These are phyloP conservation scores for Serinus canaria DNA, from an alignment of 2,113 vertebrate genomes.

Conservation along the genomic window DNA sequence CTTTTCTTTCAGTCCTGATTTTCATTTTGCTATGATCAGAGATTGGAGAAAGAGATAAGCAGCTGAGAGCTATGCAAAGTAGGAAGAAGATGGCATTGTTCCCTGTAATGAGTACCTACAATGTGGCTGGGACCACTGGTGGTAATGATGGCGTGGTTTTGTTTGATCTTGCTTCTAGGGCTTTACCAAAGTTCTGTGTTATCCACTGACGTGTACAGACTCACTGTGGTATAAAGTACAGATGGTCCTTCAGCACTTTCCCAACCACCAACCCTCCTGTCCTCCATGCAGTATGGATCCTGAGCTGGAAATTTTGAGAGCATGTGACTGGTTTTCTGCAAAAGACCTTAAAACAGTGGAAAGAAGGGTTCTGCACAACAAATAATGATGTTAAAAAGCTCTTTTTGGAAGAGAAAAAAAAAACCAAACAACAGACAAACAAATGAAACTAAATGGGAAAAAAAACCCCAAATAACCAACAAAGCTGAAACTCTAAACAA, in stretches of 20 bases:
- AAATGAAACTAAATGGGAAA: not conserved
- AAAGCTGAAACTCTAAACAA: not conserved
- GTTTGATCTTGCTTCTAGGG: not conserved
- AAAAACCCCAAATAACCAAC: not conserved
- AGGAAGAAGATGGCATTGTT: not conserved
- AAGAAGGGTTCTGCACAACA: not conserved
- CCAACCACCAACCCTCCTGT: accelerated
- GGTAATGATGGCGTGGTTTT: accelerated
- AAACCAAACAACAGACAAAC: not conserved
- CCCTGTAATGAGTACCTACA: not conserved
- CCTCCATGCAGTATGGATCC: not conserved
- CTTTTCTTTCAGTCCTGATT: not conserved
- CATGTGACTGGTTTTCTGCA: not conserved
- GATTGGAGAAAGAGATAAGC: not conserved
- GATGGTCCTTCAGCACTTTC: not conserved
- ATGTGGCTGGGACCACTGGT: not conserved
- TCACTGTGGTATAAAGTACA: not conserved
- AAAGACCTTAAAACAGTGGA: not conserved
- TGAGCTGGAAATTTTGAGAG: not conserved
- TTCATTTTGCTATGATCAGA: not conserved
- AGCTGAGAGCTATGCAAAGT: not conserved
- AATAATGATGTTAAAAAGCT: not conserved
- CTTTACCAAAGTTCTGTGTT: not conserved
- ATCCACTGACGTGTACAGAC: not conserved
- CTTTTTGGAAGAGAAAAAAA: not conserved